Evolutionary conservation across 2,113 vertebrate species (phyloP).

Genomic region (Cebidichthys violaceus): DNA sequence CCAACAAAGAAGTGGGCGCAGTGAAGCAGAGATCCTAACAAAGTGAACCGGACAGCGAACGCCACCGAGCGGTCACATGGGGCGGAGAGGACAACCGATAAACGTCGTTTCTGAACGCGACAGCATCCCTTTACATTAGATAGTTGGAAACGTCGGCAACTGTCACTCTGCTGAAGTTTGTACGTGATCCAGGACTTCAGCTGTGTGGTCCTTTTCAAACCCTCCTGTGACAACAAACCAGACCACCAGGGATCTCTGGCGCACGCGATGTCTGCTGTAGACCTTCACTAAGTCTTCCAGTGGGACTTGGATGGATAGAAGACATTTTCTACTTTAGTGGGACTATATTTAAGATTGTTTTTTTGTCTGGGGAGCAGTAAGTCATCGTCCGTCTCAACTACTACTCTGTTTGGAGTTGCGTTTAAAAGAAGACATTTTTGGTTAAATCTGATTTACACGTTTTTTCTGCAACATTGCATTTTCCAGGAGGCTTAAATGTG

Average conservation of each 20-base stretch:
- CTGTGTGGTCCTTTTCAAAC: conserved; percentile 12
- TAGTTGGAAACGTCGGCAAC: neutral
- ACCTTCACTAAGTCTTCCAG: neutral
- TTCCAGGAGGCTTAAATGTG: conserved; percentile 7
- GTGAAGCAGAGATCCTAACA: neutral
- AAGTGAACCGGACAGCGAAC: conserved; percentile 10
- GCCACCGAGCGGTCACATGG: neutral
- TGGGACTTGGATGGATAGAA: neutral
- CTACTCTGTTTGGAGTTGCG: neutral
- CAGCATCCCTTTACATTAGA: neutral
- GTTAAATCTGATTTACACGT: neutral
- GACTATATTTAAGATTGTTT: neutral
- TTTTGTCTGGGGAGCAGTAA: neutral
- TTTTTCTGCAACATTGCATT: neutral
- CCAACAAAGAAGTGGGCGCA: conserved; percentile 5
- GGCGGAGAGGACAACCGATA: neutral
- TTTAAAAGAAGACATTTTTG: neutral
- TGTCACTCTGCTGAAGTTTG: neutral
- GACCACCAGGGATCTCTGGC: neutral
- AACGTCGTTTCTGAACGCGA: neutral
- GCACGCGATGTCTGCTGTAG: conserved; percentile 18
- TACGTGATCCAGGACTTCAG: neutral
- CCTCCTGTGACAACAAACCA: neutral
- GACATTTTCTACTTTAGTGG: neutral
- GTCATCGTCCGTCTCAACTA: neutral